Percentiles rank a stretch among this genome's conserved stretches.
phyloP scores from a whole-genome alignment of 2,888 invertebrate genomes.

The Alloscopus bannaensis region DNA sequence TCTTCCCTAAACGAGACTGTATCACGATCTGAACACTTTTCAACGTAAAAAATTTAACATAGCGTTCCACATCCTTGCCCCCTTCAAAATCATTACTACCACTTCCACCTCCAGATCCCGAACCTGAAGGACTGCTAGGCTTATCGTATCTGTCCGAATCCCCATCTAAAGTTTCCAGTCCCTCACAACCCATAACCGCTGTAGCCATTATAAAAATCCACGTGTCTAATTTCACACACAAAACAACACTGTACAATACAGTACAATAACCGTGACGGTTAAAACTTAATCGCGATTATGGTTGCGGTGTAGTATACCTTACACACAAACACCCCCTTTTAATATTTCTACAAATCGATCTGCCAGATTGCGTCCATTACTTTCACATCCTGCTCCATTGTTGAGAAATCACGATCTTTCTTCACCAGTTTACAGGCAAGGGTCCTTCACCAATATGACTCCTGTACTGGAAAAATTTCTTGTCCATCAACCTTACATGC shows the following conservation, averaged over 20 bases:
- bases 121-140: conserved; percentile 45
- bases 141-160: conserved; percentile 54
- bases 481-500: too few relatives aligned
- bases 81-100: conserved; percentile 78
- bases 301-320: too few relatives aligned
- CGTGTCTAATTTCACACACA: neutral
- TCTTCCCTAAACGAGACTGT: conserved; percentile 92
- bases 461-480: too few relatives aligned
- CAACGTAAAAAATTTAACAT: conserved; percentile 89
- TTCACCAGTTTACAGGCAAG: too few relatives aligned
- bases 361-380: too few relatives aligned
- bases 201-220: conserved; percentile 40
- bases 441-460: too few relatives aligned
- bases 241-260: neutral
- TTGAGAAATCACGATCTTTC: too few relatives aligned
- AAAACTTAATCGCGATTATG: too few relatives aligned
- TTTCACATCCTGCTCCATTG: too few relatives aligned
- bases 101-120: conserved; percentile 37
- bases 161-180: conserved; percentile 39
- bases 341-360: too few relatives aligned
- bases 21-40: conserved; percentile 95
- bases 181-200: conserved; percentile 45
- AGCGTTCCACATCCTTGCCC: conserved; percentile 88
- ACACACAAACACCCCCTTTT: too few relatives aligned
- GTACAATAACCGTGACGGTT: too few relatives aligned